phyloP scores from a whole-genome alignment of 2,888 invertebrate genomes.

The Gymnosoma rotundatum region DNA sequence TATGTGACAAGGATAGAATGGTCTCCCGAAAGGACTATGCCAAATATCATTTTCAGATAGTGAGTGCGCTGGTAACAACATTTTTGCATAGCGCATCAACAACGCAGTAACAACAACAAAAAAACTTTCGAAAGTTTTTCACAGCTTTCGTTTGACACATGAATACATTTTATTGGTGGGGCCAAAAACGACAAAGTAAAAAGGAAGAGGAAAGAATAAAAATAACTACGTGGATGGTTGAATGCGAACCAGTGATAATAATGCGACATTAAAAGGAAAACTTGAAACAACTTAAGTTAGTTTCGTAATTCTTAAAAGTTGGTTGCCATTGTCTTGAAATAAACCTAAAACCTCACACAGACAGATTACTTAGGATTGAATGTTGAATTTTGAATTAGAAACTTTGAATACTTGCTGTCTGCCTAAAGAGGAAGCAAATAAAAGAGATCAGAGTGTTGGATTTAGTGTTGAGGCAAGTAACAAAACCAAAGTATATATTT shows the following conservation, averaged over 20 bases:
- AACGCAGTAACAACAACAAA: slow-evolving; percentile 25
- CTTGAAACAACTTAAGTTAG: slow-evolving; percentile 56
- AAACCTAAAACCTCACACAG: slow-evolving; percentile 61
- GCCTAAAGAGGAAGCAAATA: slow-evolving; percentile 17
- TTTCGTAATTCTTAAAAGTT: slow-evolving; percentile 59
- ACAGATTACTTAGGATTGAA: slow-evolving; percentile 67
- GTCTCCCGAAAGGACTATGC: slow-evolving; percentile 60
- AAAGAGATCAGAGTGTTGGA: neutral
- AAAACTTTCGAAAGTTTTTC: slow-evolving; percentile 51
- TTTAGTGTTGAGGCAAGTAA: neutral
- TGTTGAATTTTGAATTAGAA: slow-evolving; percentile 45
- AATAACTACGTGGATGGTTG: neutral
- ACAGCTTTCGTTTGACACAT: slow-evolving; percentile 65
- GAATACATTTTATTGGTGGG: slow-evolving; percentile 49
- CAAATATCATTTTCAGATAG: slow-evolving; percentile 63
- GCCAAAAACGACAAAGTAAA: neutral
- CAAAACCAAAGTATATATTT: neutral
- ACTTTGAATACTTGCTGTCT: slow-evolving; percentile 7
- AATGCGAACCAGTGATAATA: slow-evolving; percentile 32
- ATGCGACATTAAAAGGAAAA: slow-evolving; percentile 46
- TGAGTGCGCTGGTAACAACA: slow-evolving; percentile 29
- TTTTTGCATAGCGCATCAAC: slow-evolving; percentile 56
- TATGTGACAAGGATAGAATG: slow-evolving; percentile 63
- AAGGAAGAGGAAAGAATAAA: neutral
- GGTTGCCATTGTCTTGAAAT: slow-evolving; percentile 53